A percentile compares a stretch with the other conserved stretches of the same genome.
Evolutionary conservation across 1,140 invertebrate genomes (phyloP).

Genomic region (Lepidostoma basale): DNA sequence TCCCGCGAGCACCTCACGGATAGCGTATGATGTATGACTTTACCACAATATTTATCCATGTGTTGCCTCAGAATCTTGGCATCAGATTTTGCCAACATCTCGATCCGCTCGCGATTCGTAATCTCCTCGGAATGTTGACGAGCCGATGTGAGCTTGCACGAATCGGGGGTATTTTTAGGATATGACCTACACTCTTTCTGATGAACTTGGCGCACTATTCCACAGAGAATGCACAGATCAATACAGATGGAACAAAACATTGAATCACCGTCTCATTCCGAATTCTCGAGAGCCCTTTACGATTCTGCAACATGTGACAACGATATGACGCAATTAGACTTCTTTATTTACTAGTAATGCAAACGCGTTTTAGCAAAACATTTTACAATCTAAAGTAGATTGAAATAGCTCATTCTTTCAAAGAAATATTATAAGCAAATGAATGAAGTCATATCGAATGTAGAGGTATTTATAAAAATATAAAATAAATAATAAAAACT

Average conservation of each 20-base stretch:
- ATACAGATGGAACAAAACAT: background rate
- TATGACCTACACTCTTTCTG: slow-evolving; percentile 20
- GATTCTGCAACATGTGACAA: background rate
- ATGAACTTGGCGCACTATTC: slow-evolving; percentile 16
- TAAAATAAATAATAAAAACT: too few species aligned
- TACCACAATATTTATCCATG: slow-evolving; percentile 3
- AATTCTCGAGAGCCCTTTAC: background rate
- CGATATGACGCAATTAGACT: background rate
- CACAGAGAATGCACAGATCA: slow-evolving; percentile 18
- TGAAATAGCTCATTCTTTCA: too few species aligned
- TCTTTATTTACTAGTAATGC: too few species aligned
- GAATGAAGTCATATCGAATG: too few species aligned
- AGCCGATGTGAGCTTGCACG: background rate
- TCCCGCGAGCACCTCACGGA: too few species aligned
- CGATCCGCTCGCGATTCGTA: slow-evolving; percentile 4
- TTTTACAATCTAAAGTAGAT: too few species aligned
- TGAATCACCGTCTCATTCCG: slow-evolving; percentile 5
- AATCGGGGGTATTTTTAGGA: slow-evolving; percentile 11
- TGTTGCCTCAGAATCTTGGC: slow-evolving; percentile 22
- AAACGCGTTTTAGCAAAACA: too few species aligned
- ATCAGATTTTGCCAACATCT: slow-evolving; percentile 6
- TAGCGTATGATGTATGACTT: too few species aligned
- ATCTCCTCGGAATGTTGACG: slow-evolving; percentile 16
- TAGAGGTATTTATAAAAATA: too few species aligned
- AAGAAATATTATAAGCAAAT: too few species aligned